Evolutionary conservation across 2,113 vertebrate species (phyloP), one percentile per base, ranked within the genome.

Genomic region (Eleginops maclovinus): DNA sequence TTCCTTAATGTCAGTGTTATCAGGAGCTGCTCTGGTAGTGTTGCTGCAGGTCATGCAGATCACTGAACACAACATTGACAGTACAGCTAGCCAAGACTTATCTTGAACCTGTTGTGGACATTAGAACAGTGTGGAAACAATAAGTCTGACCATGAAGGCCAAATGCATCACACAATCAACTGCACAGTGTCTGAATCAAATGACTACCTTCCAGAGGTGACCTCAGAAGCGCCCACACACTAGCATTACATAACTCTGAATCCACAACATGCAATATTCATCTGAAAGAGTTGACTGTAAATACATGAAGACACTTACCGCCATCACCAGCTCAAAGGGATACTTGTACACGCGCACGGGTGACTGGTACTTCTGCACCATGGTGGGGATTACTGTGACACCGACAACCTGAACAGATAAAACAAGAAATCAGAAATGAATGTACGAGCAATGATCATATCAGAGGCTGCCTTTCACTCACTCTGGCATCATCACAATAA

Each of bases 291-390:
- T 43, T 41, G 21, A 24, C 44, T 2, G 63, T 0, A 2, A 47
- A 54, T 24, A 75, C 59, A 81, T 71, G 47, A 31, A 72, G 17
- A 81, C 53, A 98, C 98, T 98, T 94, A 99, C 98, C 84, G 96
- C 96, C 97, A 99, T 98, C 88, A 99, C 98, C 87, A 99, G 92
- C 81, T 99, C 98, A 87, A 99, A 99, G 80, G 97, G 96, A 87
- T 97, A 94, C 78, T 99, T 99, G 88, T 99, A 99, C 87, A 99
- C 97, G 94, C 97, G 89, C 41, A 99, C 97, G 0, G 98, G 98
- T 3, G 97, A 99, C 79, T 99, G 98, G 90, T 99, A 99, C 89
- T 99, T 98, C 88, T 99, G 98, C 93, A 99, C 98, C 98, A 99
- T 99, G 73, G 85, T 86, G 95, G 93, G 49, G 79, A 74, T 69